Percentiles rank a stretch among this genome's conserved stretches.
Conservation (phyloP, 2,888 invertebrate species). For the Nomada hirtipes region DNA sequence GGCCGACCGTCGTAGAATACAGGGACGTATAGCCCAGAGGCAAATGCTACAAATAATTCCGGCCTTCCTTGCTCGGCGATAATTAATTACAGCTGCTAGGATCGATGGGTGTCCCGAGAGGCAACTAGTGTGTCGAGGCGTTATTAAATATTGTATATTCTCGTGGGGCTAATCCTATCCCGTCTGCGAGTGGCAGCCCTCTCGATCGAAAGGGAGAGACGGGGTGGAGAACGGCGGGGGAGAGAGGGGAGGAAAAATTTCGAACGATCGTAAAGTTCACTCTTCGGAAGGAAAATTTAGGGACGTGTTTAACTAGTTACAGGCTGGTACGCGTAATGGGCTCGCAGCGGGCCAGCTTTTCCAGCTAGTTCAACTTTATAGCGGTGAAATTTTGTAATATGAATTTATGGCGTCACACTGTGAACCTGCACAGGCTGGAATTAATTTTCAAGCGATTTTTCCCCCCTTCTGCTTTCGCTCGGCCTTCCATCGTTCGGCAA, state of each 20-base stretch:
- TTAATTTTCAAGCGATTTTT: not conserved
- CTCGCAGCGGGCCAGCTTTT: slow-evolving; percentile 17
- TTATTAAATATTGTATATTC: slow-evolving; percentile 78
- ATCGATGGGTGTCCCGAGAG: slow-evolving; percentile 77
- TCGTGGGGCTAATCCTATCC: slow-evolving; percentile 70
- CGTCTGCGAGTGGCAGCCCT: slow-evolving; percentile 35
- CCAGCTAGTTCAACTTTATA: slow-evolving; percentile 21
- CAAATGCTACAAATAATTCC: slow-evolving; percentile 67
- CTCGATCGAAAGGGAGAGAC: not conserved
- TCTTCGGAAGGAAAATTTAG: slow-evolving; percentile 50
- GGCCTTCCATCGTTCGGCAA: not conserved
- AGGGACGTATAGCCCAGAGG: slow-evolving; percentile 28
- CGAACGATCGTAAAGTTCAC: slow-evolving; percentile 49
- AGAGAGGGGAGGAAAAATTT: slow-evolving; percentile 25
- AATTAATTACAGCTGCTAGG: slow-evolving; percentile 78
- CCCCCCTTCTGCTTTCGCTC: no score
- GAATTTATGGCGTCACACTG: slow-evolving; percentile 20
- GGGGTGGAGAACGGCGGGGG: no score
- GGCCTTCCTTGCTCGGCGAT: slow-evolving; percentile 64
- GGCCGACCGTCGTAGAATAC: slow-evolving; percentile 4
- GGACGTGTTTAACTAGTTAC: slow-evolving; percentile 50
- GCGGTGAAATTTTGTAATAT: slow-evolving; percentile 30
- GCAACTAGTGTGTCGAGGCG: slow-evolving; percentile 70
- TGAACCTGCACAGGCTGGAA: no score
- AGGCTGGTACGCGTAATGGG: slow-evolving; percentile 43